Conservation (phyloP, 2,888 invertebrate species). For the Nomada ferruginata region DNA sequence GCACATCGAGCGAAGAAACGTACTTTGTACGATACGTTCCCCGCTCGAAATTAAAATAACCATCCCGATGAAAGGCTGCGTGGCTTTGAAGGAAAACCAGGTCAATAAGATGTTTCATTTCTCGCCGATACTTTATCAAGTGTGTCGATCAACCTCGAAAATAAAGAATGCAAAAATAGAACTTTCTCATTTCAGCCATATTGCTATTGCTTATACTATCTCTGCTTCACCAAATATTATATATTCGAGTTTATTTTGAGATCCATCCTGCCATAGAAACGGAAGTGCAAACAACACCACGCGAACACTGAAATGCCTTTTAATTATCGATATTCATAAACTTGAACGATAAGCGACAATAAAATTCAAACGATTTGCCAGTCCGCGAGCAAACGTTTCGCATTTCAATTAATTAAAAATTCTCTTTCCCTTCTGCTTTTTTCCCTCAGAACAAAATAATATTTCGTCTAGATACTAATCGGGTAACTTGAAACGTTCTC, state of each 20-base stretch:
- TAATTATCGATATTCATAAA: conserved; percentile 26
- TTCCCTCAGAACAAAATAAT: background rate
- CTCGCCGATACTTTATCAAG: background rate
- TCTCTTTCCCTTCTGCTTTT: background rate
- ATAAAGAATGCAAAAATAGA: background rate
- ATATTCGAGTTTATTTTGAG: background rate
- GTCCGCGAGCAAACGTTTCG: background rate
- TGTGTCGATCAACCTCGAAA: background rate
- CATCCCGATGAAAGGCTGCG: background rate
- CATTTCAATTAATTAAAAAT: conserved; percentile 38
- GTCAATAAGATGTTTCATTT: conserved; percentile 26
- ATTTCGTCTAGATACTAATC: background rate
- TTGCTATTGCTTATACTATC: background rate
- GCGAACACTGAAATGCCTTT: conserved; percentile 3
- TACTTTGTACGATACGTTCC: background rate
- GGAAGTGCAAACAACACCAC: background rate
- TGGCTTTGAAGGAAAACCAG: conserved; percentile 3
- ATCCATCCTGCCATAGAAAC: background rate
- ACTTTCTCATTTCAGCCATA: background rate
- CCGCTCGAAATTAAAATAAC: conserved; percentile 21
- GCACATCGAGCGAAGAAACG: no score
- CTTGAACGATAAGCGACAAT: background rate
- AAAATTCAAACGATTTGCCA: background rate
- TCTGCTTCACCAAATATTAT: conserved; percentile 7
- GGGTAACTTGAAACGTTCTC: background rate